Evolutionary conservation across 2,888 invertebrate species (phyloP).

Genomic region (Xestia c-nigrum): DNA sequence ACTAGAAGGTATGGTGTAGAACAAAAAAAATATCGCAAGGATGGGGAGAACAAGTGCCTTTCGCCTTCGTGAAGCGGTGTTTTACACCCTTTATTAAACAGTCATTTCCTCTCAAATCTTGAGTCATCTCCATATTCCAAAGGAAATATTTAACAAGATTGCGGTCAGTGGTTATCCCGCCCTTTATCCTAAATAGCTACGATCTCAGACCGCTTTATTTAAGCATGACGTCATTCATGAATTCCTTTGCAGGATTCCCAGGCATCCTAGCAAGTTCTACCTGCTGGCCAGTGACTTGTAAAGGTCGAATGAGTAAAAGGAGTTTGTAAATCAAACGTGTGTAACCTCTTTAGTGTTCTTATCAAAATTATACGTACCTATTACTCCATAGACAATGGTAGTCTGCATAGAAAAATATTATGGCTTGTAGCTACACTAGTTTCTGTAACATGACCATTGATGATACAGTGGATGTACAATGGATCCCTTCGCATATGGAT

Average conservation of each 20-base stretch:
- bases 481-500: conserved; percentile 16
- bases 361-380: background rate
- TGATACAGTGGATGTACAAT: conserved; percentile 25
- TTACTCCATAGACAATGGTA: conserved; percentile 2
- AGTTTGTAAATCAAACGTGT: conserved; percentile 23
- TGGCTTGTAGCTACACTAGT: background rate
- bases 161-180: conserved; percentile 35
- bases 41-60: too few relatives aligned
- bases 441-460: conserved; percentile 11
- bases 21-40: too few relatives aligned
- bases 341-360: background rate
- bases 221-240: conserved; percentile 45
- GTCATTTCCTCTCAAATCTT: conserved; percentile 4
- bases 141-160: conserved; percentile 31
- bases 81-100: too few relatives aligned
- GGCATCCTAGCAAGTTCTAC: conserved; percentile 33
- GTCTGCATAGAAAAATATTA: conserved; percentile 34
- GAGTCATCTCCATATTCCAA: conserved; percentile 18
- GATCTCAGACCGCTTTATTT: conserved; percentile 24
- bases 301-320: conserved; percentile 42
- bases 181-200: conserved; percentile 38
- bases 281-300: conserved; percentile 32
- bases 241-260: conserved; percentile 41
- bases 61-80: too few relatives aligned
- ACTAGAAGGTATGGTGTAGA: too few relatives aligned